Evolutionary conservation across 2,113 vertebrate species (phyloP), one percentile per base, ranked within the genome.

Genomic region (Elephantulus edwardii): DNA sequence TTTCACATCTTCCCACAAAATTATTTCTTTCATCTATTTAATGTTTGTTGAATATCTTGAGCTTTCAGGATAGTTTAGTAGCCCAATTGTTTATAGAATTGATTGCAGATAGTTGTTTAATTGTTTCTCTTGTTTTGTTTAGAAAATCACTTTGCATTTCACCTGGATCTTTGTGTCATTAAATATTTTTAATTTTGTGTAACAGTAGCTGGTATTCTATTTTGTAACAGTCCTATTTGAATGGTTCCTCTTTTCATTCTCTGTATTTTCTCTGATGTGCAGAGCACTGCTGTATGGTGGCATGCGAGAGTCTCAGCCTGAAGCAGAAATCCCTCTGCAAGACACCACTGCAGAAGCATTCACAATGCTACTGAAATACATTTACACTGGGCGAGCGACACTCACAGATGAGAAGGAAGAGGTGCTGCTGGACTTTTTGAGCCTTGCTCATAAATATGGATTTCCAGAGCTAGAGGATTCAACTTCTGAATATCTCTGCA

Each of bases 401-500:
- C 98, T 99, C 93, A 98, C 98, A 79, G 98, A 98, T 16, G 98
- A 99, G 93, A 98, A 98, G 38, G 99, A 99, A 83, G 99, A 99
- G 96, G 98, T 99, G 86, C 97, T 99, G 81, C 97, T 99, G 75
- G 99, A 99, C 97, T 99, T 99, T 92, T 95, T 99, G 93, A 99
- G 99, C 88, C 96, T 99, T 88, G 99, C 99, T 60, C 99, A 99
- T 96, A 99, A 99, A 96, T 99, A 99, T 0, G 99, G 99, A 72
- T 99, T 99, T 91, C 99, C 99, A 93, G 99, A 99, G 85, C 97
- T 99, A 90, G 99, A 99, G 91, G 98, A 99, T 97, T 99, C 99
- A 77, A 99, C 99, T 0, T 99, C 98, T 0, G 99, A 99, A 83
- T 99, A 99, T 96, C 98, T 99, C 87, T 99, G 99, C 93, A 99